Base-by-base conservation (phyloP, 2,113 vertebrate genomes). In the Sinocyclocheilus maitianheensis region DNA sequence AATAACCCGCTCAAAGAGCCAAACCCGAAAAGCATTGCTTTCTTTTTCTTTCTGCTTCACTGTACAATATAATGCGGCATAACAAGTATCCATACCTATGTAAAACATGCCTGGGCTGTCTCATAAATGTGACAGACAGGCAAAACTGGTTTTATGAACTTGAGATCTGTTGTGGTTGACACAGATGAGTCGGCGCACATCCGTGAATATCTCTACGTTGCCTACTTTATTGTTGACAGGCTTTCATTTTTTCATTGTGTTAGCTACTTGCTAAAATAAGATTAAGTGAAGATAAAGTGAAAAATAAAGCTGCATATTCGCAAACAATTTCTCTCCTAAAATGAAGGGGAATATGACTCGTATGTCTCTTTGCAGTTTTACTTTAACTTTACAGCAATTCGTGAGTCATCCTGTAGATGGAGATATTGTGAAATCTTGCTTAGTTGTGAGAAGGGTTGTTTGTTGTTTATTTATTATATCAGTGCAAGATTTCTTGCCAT, bases 141-240 rank as follows among this genome's bases (percentile, higher is more conserved):
- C 76, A 78, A 67, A 85, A 85, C 84, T 37, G 63, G 84, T 85
- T 85, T 85, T 26, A 48, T 77, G 40, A 71, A 69, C 84, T 58
- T 30, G 2, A 77, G 46, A 55, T 24, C 26, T 53, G 60, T 77
- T 65, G 26, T 77, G 74, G 14, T 85, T 85, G 62, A 20, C 30
- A 74, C 75, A 77, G 8, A 43, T 43, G 43, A 43, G 43, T 43
- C 43, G 1, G 7, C 43, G 2, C 43, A 11, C 46, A 77, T 77
- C 26, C 5, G 13, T 76, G 4, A 48, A 24, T 48, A 76, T 43
- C 43, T 43, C 43, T 13, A 2, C 24, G 43, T 51, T n/a, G 58
- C 18, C 55, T 58, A 22, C 43, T 51, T 26, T 67, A 46, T 43
- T 81, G 63, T 65, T 53, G 67, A 71, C 67, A 26, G 18, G 7